phyloP scores from a whole-genome alignment of 2,797 vertebrate genomes.

The Philypnodon macrostomus region DNA sequence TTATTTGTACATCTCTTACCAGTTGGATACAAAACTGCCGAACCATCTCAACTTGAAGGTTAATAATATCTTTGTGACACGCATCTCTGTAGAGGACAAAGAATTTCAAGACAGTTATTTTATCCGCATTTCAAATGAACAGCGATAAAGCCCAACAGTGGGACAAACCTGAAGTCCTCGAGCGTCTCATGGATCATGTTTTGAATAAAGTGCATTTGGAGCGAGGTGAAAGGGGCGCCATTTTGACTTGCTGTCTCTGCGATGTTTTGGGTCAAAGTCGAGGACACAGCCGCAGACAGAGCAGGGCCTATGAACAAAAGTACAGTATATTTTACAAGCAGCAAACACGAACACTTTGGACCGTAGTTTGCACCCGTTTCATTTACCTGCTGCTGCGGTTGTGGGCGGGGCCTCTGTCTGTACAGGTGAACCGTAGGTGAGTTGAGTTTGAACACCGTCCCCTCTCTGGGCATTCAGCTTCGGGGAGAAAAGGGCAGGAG shows the following conservation, averaged over 20 bases:
- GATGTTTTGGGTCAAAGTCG: slow-evolving; percentile 84
- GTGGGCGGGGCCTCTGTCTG: slow-evolving; percentile 59
- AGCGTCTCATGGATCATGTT: slow-evolving; percentile 96
- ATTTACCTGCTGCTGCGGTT: slow-evolving; percentile 27
- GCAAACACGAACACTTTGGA: no score
- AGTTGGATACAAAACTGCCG: slow-evolving; percentile 95
- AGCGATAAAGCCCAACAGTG: slow-evolving; percentile 14
- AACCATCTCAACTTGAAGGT: slow-evolving; percentile 98
- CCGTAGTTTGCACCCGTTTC: not conserved
- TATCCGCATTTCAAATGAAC: not conserved
- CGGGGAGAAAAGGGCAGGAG: slow-evolving; percentile 67
- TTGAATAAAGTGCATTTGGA: slow-evolving; percentile 94
- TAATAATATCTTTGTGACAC: slow-evolving; percentile 92
- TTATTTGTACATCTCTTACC: slow-evolving; percentile 79
- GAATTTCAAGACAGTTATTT: not conserved
- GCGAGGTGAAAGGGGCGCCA: slow-evolving; percentile 83
- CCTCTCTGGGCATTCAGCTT: slow-evolving; percentile 75
- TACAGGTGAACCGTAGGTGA: slow-evolving; percentile 73
- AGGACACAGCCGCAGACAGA: slow-evolving; percentile 74
- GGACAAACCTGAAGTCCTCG: slow-evolving; percentile 98
- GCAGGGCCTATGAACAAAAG: slow-evolving; percentile 53
- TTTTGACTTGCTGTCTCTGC: slow-evolving; percentile 79
- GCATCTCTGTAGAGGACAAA: slow-evolving; percentile 76
- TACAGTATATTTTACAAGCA: no score
- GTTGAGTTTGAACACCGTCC: slow-evolving; percentile 75